phyloP scores from a whole-genome alignment of 2,113 vertebrate genomes.

The Nymphicus hollandicus region DNA sequence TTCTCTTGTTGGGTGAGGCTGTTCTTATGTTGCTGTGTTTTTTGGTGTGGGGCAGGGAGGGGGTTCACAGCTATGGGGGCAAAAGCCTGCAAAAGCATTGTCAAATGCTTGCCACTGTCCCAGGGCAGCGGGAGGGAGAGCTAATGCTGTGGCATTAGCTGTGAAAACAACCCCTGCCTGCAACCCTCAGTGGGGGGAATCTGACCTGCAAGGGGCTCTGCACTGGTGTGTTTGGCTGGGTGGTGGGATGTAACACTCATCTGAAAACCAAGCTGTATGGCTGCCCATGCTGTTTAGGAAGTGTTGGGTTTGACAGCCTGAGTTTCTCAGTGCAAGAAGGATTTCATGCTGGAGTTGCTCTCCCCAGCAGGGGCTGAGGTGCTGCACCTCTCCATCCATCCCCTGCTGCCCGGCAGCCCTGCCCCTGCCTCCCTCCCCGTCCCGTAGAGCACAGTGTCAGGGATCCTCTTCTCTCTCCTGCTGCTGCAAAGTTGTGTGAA shows the following conservation, averaged over 20 bases:
- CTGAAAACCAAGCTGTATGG: background rate
- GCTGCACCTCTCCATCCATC: background rate
- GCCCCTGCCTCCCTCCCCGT: background rate
- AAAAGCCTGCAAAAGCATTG: background rate
- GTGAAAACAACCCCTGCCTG: conserved; percentile 15
- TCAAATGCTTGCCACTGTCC: background rate
- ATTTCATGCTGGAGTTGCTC: background rate
- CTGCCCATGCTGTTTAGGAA: background rate
- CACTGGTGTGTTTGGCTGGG: background rate
- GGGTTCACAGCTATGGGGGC: background rate
- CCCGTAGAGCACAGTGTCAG: conserved; percentile 55
- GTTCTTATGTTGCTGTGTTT: conserved; percentile 41
- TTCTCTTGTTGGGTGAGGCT: conserved; percentile 12
- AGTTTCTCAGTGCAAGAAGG: background rate
- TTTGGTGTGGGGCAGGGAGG: background rate
- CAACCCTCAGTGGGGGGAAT: background rate
- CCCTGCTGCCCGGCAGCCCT: background rate
- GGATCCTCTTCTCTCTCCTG: conserved; percentile 66
- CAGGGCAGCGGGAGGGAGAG: background rate
- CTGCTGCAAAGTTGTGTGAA: conserved; percentile 65
- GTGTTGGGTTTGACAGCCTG: background rate
- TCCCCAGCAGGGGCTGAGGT: background rate
- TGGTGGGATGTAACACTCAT: background rate
- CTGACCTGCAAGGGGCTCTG: background rate
- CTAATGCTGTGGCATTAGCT: background rate